A percentile compares a stretch with the other conserved stretches of the same genome.
These are phyloP conservation scores for Dendroctonus ponderosae DNA, from an alignment of 1,140 invertebrate species.

Conservation along the genomic window DNA sequence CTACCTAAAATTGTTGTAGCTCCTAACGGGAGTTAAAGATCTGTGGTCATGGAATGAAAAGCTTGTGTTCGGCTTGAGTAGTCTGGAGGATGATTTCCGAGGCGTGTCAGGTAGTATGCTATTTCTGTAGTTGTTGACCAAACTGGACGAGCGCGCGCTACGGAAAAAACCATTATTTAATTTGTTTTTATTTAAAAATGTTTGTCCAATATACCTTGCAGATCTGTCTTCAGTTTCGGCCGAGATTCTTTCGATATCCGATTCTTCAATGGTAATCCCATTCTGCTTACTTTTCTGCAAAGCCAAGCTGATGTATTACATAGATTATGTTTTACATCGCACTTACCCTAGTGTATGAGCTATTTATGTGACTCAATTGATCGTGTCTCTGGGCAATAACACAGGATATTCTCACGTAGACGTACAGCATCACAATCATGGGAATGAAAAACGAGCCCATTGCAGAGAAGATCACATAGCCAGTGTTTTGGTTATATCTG, in stretches of 20 bases:
- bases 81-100: constrained; percentile 17
- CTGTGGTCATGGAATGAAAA: constrained; percentile 43
- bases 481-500: constrained; percentile 76
- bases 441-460: constrained; percentile 92
- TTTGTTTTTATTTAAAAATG: constrained; percentile 14
- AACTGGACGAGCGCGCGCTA: constrained; percentile 5
- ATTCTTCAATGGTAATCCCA: constrained; percentile 47
- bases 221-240: constrained; percentile 50
- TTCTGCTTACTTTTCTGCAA: constrained; percentile 49
- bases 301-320: neutral
- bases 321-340: neutral
- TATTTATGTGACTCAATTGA: constrained; percentile 45
- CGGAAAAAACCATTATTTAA: constrained; percentile 10
- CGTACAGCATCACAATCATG: constrained; percentile 87
- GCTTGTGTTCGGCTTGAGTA: constrained; percentile 35
- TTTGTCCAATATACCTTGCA: constrained; percentile 22
- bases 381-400: constrained; percentile 69
- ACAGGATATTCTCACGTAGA: constrained; percentile 84
- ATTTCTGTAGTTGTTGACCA: constrained; percentile 3
- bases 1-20: constrained; percentile 34
- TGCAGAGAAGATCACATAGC: constrained; percentile 87
- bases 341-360: constrained; percentile 16
- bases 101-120: constrained; percentile 17
- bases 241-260: constrained; percentile 47
- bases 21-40: constrained; percentile 33